Evolutionary conservation across 2,797 vertebrate species (phyloP).

Genomic region (Halcyon chelicuti): DNA sequence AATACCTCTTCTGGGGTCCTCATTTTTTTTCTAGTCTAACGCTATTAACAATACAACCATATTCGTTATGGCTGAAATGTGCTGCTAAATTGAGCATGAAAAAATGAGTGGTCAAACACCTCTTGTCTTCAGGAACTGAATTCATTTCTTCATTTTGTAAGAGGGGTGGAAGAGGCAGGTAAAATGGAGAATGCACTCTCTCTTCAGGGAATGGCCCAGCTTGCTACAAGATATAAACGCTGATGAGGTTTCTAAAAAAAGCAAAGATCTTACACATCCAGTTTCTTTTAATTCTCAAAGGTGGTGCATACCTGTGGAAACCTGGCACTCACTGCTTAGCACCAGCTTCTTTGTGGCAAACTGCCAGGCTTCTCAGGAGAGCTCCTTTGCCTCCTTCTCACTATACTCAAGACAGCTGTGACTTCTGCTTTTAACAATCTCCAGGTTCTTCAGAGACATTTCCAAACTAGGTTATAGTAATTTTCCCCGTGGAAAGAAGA

Average conservation of each 20-base stretch:
- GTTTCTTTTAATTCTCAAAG: neutral
- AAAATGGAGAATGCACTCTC: neutral
- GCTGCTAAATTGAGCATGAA: neutral
- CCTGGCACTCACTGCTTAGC: neutral
- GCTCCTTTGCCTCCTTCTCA: neutral
- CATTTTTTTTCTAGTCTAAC: neutral
- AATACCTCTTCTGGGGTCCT: neutral
- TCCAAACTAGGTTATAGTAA: neutral
- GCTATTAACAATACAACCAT: neutral
- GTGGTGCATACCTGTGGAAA: neutral
- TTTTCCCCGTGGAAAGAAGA: neutral
- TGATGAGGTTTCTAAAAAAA: neutral
- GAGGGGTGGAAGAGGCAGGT: neutral
- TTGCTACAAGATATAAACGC: neutral
- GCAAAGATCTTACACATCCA: accelerated
- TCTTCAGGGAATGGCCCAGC: neutral
- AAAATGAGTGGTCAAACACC: neutral
- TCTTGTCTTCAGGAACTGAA: neutral
- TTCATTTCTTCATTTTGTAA: neutral
- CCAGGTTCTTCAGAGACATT: neutral
- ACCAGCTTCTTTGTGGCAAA: neutral
- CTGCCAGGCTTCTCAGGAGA: neutral
- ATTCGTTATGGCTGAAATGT: neutral
- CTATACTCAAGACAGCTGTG: neutral
- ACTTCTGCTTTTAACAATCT: neutral